These are phyloP conservation scores for Montipora sp. DNA, from an alignment of 64 coral and sea anemone species.

Conservation along the genomic window DNA sequence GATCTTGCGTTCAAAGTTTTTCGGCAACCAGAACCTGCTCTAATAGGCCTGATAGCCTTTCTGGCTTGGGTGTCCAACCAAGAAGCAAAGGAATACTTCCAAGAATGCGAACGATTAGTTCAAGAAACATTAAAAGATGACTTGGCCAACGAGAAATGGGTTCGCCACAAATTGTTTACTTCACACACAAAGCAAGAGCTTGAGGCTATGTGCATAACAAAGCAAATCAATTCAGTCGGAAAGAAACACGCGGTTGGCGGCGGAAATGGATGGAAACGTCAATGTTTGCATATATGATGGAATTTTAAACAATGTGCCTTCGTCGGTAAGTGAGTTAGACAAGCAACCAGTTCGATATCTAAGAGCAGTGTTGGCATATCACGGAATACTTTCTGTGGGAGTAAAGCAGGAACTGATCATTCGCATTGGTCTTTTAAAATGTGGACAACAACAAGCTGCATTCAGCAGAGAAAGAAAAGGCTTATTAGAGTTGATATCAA, in stretches of 20 bases:
- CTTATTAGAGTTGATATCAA: slow-evolving; percentile 29
- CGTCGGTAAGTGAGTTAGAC: background rate
- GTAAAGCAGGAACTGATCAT: slow-evolving; percentile 57
- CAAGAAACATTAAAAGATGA: slow-evolving; percentile 30
- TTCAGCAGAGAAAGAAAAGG: slow-evolving; percentile 40
- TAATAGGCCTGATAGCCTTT: slow-evolving; percentile 12
- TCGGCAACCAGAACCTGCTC: background rate
- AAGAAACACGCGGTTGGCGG: background rate
- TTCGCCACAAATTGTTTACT: too few relatives aligned
- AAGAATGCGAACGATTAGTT: slow-evolving; percentile 42
- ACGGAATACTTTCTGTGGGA: slow-evolving; percentile 4
- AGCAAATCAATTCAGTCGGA: background rate
- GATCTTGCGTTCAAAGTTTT: slow-evolving; percentile 40
- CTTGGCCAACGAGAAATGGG: slow-evolving; percentile 8
- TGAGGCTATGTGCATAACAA: background rate
- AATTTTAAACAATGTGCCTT: background rate
- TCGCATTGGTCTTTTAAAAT: slow-evolving; percentile 32
- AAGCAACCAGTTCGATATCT: slow-evolving; percentile 12
- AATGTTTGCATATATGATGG: slow-evolving; percentile 32
- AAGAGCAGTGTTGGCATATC: background rate
- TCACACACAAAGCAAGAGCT: background rate
- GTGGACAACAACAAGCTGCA: slow-evolving; percentile 44
- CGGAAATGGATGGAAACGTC: background rate
- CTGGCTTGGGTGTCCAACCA: slow-evolving; percentile 35
- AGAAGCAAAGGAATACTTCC: slow-evolving; percentile 17